Percentiles rank a stretch among this genome's conserved stretches.
Evolutionary conservation across 2,888 invertebrate species (phyloP).

Genomic region (Tetropium fuscum): DNA sequence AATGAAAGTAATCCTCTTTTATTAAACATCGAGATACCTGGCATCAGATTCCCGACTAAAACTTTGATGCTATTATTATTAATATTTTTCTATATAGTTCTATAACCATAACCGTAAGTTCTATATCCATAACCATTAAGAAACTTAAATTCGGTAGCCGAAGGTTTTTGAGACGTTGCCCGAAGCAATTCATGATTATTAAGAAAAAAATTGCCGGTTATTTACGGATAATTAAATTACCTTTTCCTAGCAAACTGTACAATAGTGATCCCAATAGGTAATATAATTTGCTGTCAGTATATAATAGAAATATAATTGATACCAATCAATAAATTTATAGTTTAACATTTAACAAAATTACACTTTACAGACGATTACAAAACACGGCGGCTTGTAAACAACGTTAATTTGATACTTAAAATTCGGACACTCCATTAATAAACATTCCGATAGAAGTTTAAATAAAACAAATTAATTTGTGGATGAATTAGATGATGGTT

Average conservation of each 20-base stretch:
- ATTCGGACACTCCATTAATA: neutral
- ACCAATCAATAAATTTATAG: conserved; percentile 9
- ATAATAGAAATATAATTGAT: conserved; percentile 10
- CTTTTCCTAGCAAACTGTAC: conserved; percentile 27
- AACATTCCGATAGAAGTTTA: neutral
- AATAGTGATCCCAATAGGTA: conserved; percentile 19
- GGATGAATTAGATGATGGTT: conserved; percentile 33
- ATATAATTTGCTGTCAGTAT: conserved; percentile 24
- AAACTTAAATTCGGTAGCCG: conserved; percentile 18
- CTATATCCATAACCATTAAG: no score
- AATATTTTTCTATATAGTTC: no score
- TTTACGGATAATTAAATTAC: conserved; percentile 22
- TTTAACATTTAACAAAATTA: conserved; percentile 6
- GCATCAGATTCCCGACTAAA: no score
- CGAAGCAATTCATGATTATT: conserved; percentile 22
- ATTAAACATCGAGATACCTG: no score
- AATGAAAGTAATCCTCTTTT: no score
- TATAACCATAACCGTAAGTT: no score
- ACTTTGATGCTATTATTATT: no score
- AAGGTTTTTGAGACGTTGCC: conserved; percentile 26
- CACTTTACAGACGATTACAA: neutral
- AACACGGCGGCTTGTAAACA: neutral
- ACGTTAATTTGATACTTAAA: neutral
- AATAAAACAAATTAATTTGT: conserved; percentile 10
- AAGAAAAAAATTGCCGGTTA: conserved; percentile 25